Conservation (phyloP, 2,888 invertebrate species). For the Steinernema scapterisci region DNA sequence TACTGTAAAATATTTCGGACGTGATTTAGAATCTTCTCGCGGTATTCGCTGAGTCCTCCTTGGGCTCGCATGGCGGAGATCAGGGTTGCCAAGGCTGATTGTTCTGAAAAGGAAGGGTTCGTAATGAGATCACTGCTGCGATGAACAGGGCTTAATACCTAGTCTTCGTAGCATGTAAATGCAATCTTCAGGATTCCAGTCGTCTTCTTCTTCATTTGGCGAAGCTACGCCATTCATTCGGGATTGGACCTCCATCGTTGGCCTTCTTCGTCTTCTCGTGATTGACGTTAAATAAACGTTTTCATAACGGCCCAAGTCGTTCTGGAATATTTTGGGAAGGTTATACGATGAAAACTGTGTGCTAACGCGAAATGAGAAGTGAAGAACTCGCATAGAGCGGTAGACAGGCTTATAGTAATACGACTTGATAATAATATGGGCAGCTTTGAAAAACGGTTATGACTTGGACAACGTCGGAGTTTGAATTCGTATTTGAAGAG, state of each 20-base stretch:
- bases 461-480: too few species aligned
- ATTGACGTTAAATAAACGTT: background rate
- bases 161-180: conserved; percentile 36
- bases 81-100: conserved; percentile 39
- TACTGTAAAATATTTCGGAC: conserved; percentile 44
- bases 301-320: conserved; percentile 8
- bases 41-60: conserved; percentile 46
- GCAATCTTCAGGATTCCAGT: conserved; percentile 35
- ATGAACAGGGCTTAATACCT: conserved; percentile 21
- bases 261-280: background rate
- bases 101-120: conserved; percentile 39
- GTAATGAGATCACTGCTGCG: background rate
- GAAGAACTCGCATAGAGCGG: too few species aligned
- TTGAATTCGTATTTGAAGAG: too few species aligned
- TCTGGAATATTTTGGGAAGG: background rate
- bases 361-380: too few species aligned
- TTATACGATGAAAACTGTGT: too few species aligned
- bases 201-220: background rate
- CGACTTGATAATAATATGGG: too few species aligned
- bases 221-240: background rate
- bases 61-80: conserved; percentile 47
- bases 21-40: conserved; percentile 47
- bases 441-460: too few species aligned
- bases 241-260: too few species aligned
- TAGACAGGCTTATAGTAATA: too few species aligned